Conservation (phyloP, 2,888 invertebrate species). For the Nesidiocoris tenuis region DNA sequence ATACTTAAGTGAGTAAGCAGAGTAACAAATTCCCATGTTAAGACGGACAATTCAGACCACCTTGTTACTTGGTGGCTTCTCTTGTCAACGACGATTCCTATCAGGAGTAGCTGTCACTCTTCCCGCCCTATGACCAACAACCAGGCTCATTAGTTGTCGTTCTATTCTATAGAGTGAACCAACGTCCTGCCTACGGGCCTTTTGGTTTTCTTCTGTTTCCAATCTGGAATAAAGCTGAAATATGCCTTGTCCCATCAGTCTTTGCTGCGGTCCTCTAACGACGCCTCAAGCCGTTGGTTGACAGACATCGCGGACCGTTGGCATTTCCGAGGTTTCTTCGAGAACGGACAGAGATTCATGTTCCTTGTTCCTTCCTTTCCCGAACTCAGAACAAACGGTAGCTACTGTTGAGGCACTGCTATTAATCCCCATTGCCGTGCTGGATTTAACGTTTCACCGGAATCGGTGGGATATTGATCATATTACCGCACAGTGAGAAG, state of each 20-base stretch:
- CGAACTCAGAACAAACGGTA: too few relatives aligned
- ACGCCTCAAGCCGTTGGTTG: constrained; percentile 10
- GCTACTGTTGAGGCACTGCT: too few relatives aligned
- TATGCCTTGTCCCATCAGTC: constrained; percentile 31
- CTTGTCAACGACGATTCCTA: constrained; percentile 34
- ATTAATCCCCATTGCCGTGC: too few relatives aligned
- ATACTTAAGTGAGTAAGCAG: constrained; percentile 34
- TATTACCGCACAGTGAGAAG: too few relatives aligned
- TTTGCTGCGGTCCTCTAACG: constrained; percentile 6
- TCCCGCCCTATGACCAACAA: constrained; percentile 34
- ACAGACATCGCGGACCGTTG: neutral
- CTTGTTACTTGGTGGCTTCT: constrained; percentile 39
- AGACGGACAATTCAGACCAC: constrained; percentile 40
- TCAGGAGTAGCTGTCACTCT: constrained; percentile 32
- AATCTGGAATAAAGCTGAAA: constrained; percentile 35
- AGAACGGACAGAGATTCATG: too few relatives aligned
- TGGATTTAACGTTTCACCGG: too few relatives aligned
- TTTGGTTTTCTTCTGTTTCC: constrained; percentile 35
- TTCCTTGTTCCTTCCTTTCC: too few relatives aligned
- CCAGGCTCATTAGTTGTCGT: constrained; percentile 34
- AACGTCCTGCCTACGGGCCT: neutral
- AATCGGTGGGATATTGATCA: too few relatives aligned
- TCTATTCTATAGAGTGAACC: constrained; percentile 18
- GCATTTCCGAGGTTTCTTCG: too few relatives aligned
- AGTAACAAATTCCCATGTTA: constrained; percentile 38